Evolutionary conservation across 2,113 vertebrate species (phyloP).

Genomic region (Bubo scandiacus): DNA sequence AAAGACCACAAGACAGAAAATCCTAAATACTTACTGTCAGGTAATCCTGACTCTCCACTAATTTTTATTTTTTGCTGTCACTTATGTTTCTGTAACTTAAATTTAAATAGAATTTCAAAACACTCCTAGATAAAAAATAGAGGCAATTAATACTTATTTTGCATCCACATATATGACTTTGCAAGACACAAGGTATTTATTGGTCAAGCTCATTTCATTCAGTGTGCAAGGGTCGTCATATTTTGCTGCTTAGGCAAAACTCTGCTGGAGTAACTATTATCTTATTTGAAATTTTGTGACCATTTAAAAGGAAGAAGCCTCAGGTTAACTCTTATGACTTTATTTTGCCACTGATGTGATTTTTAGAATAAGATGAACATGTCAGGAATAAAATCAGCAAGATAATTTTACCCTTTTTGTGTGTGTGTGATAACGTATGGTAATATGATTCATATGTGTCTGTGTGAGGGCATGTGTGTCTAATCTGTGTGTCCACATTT

Average conservation of each 20-base stretch:
- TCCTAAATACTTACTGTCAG: not conserved
- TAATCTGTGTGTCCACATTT: not conserved
- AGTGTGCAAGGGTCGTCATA: not conserved
- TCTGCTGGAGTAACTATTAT: not conserved
- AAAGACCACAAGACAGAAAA: not conserved
- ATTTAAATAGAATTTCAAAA: not conserved
- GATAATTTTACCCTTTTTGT: not conserved
- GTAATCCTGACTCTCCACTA: not conserved
- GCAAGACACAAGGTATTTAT: not conserved
- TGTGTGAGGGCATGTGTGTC: not conserved
- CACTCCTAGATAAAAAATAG: not conserved
- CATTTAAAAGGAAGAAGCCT: not conserved
- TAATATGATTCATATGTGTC: not conserved
- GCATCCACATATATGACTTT: not conserved
- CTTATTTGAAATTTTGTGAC: not conserved
- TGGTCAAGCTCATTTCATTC: not conserved
- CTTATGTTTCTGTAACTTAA: not conserved
- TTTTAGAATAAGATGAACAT: not conserved
- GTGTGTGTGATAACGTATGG: not conserved
- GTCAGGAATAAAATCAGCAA: not conserved
- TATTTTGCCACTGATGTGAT: not conserved
- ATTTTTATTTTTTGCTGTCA: not conserved
- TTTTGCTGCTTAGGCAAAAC: not conserved
- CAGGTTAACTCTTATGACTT: not conserved
- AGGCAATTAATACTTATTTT: not conserved